These are phyloP conservation scores for Prunella fulvescens DNA, from an alignment of 2,113 vertebrate species.

Conservation along the genomic window DNA sequence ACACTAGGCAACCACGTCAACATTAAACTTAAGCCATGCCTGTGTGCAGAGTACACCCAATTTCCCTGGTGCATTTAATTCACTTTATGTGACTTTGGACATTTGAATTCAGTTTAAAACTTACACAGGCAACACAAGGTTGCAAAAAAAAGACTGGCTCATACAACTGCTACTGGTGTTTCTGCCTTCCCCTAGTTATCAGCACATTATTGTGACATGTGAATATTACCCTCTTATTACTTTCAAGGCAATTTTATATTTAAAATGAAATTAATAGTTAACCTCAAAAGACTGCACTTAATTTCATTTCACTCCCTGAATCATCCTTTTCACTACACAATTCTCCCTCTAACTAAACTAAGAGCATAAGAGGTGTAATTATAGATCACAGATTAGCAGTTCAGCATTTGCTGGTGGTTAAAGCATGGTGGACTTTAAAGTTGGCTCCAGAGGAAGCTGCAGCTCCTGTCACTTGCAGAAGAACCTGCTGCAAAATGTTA, in stretches of 20 bases:
- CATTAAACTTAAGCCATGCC: not conserved
- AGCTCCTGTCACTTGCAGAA: not conserved
- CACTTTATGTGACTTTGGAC: not conserved
- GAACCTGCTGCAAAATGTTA: not conserved
- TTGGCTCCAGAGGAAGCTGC: not conserved
- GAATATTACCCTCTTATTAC: constrained; percentile 42
- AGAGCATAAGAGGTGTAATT: constrained; percentile 42
- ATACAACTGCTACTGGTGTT: not conserved
- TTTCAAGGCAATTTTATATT: constrained; percentile 59
- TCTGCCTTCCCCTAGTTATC: constrained; percentile 10
- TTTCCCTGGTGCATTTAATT: not conserved
- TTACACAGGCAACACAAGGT: not conserved
- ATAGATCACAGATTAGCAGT: constrained; percentile 22
- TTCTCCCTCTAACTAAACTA: constrained; percentile 43
- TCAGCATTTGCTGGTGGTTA: not conserved
- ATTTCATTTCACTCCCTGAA: constrained; percentile 58
- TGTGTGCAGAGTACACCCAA: not conserved
- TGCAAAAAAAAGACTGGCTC: not conserved
- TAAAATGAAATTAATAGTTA: constrained; percentile 70
- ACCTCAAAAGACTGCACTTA: constrained; percentile 56
- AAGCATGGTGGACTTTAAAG: not conserved
- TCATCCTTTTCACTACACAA: constrained; percentile 22
- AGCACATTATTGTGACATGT: constrained; percentile 17
- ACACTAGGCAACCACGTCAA: not conserved
- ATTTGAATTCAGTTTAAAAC: constrained; percentile 15